Evolutionary conservation across 1,140 invertebrate genomes (phyloP).

Genomic region (Lanistes nyassanus): DNA sequence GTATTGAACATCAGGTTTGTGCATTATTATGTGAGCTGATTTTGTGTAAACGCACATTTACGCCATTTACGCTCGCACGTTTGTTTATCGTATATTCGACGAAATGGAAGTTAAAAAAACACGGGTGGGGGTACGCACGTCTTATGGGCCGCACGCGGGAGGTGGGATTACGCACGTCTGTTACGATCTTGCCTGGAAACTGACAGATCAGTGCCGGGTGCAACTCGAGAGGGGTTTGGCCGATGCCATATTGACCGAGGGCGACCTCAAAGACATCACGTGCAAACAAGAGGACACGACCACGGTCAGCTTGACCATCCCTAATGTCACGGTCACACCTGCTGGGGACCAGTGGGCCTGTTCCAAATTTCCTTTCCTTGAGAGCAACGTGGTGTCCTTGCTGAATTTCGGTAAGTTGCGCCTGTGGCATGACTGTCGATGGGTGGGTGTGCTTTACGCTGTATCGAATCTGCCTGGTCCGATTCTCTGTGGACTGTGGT

Average conservation of each 20-base stretch:
- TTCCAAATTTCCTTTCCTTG: conserved; percentile 18
- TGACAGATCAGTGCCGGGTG: conserved; percentile 4
- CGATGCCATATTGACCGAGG: background rate
- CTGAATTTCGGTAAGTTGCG: conserved; percentile 1
- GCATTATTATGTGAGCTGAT: too few species aligned
- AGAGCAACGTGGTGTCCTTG: conserved; percentile 4
- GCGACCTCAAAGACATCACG: conserved; percentile 10
- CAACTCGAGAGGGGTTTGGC: background rate
- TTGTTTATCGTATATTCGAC: too few species aligned
- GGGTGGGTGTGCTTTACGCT: background rate
- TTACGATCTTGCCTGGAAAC: too few species aligned
- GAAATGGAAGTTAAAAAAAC: too few species aligned
- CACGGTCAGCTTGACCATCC: conserved; percentile 4
- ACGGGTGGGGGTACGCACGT: too few species aligned
- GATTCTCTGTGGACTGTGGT: background rate
- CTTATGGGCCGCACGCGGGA: too few species aligned
- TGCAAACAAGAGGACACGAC: conserved; percentile 3
- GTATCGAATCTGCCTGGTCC: background rate
- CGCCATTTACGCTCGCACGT: too few species aligned
- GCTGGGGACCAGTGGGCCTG: conserved; percentile 7
- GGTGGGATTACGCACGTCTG: too few species aligned
- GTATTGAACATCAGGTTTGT: too few species aligned
- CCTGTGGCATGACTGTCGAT: background rate
- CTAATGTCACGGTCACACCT: conserved; percentile 10
- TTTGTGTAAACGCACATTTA: too few species aligned